Percentiles rank a stretch among this genome's conserved stretches.
These are phyloP conservation scores for Chitala chitala DNA, from an alignment of 2,113 vertebrate species.

Conservation along the genomic window DNA sequence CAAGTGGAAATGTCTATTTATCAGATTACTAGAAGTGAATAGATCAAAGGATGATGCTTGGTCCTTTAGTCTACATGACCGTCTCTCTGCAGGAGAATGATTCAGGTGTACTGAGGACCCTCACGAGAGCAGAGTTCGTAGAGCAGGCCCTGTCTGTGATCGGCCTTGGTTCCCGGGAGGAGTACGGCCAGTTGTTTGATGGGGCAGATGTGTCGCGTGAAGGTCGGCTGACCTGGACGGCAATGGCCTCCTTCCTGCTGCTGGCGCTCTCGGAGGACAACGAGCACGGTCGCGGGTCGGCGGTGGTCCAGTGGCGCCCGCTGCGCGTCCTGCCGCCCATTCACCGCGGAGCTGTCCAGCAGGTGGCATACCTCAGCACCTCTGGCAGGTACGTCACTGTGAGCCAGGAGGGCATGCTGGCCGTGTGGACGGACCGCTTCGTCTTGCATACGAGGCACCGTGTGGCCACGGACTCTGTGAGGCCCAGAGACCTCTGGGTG, in stretches of 20 bases:
- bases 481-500: constrained; percentile 73
- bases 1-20: too few relatives aligned
- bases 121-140: constrained; percentile 64
- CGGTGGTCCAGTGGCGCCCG: constrained; percentile 62
- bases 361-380: constrained; percentile 62
- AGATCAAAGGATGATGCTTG: background rate
- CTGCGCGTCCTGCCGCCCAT: constrained; percentile 57
- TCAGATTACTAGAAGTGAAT: background rate
- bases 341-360: constrained; percentile 70
- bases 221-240: constrained; percentile 65
- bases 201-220: constrained; percentile 62
- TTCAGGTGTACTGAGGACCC: constrained; percentile 35
- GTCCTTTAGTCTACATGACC: background rate
- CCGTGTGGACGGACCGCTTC: constrained; percentile 66
- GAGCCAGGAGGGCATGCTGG: constrained; percentile 68
- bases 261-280: constrained; percentile 68
- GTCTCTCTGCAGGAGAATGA: constrained; percentile 40
- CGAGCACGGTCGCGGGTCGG: constrained; percentile 46
- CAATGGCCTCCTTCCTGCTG: constrained; percentile 69
- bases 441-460: constrained; percentile 58
- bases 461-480: constrained; percentile 63
- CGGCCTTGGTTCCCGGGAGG: constrained; percentile 57
- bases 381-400: constrained; percentile 66
- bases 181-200: constrained; percentile 74
- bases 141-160: constrained; percentile 50